phyloP scores from a whole-genome alignment of 1,140 invertebrate species.

The Aphaenogaster ashmeadi region DNA sequence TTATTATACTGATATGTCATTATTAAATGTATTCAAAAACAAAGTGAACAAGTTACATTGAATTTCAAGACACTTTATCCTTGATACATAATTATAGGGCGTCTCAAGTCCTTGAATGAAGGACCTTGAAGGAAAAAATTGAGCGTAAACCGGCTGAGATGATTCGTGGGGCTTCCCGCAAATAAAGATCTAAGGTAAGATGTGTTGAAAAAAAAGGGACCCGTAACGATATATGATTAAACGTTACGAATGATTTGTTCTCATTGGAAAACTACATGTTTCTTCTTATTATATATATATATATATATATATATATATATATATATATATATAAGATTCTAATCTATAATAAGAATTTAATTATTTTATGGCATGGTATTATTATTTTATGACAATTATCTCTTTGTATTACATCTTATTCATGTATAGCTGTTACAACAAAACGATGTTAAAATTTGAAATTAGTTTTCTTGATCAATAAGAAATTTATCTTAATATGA shows the following conservation, averaged over 20 bases:
- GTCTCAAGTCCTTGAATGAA: background rate
- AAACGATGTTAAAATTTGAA: background rate
- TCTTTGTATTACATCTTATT: background rate
- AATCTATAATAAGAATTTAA: background rate
- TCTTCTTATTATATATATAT: background rate
- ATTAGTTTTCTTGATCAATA: background rate
- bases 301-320: too few relatives aligned
- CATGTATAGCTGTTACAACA: background rate
- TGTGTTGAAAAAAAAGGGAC: background rate
- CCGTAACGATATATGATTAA: background rate
- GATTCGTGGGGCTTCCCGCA: background rate
- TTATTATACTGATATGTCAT: too few relatives aligned
- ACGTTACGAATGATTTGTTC: background rate
- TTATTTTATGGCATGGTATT: background rate
- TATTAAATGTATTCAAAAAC: background rate
- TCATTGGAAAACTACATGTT: background rate
- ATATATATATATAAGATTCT: background rate
- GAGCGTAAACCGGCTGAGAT: background rate
- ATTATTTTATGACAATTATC: background rate
- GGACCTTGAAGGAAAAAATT: constrained; percentile 16
- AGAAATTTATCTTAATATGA: background rate
- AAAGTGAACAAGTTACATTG: too few relatives aligned
- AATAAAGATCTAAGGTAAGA: background rate
- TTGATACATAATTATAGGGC: background rate
- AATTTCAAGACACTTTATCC: background rate